Percentiles rank a stretch among this genome's conserved stretches.
Conservation (phyloP, 2,797 vertebrate species). For the Orestias chungarensis region DNA sequence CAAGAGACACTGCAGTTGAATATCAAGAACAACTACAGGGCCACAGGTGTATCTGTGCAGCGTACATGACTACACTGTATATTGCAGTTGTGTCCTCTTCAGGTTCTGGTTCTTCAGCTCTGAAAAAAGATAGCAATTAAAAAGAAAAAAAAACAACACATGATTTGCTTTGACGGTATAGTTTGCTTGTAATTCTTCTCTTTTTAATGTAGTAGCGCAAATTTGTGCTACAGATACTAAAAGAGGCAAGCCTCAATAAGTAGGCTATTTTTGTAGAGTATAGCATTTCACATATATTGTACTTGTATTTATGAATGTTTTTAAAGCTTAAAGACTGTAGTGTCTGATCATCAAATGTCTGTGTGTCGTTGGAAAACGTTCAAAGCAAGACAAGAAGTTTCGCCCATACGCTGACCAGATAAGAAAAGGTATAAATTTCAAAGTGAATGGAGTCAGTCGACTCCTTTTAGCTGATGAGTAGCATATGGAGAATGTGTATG, state of each 20-base stretch:
- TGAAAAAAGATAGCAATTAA: background rate
- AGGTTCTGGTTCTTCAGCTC: background rate
- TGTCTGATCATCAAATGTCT: no score
- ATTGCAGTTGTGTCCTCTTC: background rate
- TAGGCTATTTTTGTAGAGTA: background rate
- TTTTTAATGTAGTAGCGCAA: background rate
- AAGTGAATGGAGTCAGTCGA: no score
- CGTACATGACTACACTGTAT: conserved; percentile 21
- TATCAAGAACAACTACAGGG: background rate
- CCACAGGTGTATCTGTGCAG: background rate
- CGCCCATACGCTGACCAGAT: no score
- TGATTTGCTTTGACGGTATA: background rate
- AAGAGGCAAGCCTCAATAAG: background rate
- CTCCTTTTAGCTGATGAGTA: no score
- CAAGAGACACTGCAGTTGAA: background rate
- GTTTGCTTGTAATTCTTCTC: no score
- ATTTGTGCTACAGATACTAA: background rate
- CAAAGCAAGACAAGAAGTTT: no score
- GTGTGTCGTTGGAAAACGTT: no score
- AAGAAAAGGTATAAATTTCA: no score
- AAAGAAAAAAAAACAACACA: background rate
- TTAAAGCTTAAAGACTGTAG: background rate
- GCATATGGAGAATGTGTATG: no score
- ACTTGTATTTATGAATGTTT: background rate
- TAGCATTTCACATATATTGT: background rate